These are phyloP conservation scores for Triplophysa yarkandensis DNA, from an alignment of 2,797 vertebrate species.

Conservation along the genomic window DNA sequence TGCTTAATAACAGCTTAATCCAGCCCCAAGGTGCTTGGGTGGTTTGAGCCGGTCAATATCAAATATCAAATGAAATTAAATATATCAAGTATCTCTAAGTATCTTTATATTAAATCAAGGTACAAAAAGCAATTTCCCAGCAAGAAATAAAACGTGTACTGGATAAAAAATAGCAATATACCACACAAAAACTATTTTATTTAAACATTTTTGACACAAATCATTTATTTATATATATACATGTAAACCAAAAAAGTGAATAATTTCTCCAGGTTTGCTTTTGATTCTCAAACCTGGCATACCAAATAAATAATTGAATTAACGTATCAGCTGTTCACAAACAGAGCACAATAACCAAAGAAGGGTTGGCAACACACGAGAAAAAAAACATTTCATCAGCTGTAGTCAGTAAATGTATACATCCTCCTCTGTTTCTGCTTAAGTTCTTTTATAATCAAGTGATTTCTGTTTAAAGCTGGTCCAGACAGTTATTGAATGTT, in stretches of 20 bases:
- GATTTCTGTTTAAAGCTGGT: conserved; percentile 4
- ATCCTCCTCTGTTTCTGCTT: background rate
- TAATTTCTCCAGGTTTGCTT: conserved; percentile 17
- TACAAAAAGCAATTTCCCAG: background rate
- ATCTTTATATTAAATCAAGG: too few relatives aligned
- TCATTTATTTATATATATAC: conserved; percentile 17
- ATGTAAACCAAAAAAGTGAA: conserved; percentile 28
- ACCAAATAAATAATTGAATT: conserved; percentile 37
- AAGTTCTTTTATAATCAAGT: conserved; percentile 10
- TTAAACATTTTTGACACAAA: conserved; percentile 37
- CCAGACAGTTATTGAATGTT: background rate
- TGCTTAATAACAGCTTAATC: too few relatives aligned
- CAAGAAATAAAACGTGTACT: background rate
- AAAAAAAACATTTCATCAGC: conserved; percentile 17
- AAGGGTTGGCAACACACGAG: background rate
- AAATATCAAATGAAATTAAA: too few relatives aligned
- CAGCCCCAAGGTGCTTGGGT: too few relatives aligned
- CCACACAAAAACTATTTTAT: conserved; percentile 22
- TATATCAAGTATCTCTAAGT: too few relatives aligned
- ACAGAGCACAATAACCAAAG: conserved; percentile 15
- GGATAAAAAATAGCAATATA: background rate
- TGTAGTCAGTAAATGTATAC: background rate
- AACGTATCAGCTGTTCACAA: conserved; percentile 13
- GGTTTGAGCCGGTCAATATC: too few relatives aligned
- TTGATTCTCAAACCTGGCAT: background rate